phyloP scores from a whole-genome alignment of 1,140 invertebrate species.

The Galendromus occidentalis region DNA sequence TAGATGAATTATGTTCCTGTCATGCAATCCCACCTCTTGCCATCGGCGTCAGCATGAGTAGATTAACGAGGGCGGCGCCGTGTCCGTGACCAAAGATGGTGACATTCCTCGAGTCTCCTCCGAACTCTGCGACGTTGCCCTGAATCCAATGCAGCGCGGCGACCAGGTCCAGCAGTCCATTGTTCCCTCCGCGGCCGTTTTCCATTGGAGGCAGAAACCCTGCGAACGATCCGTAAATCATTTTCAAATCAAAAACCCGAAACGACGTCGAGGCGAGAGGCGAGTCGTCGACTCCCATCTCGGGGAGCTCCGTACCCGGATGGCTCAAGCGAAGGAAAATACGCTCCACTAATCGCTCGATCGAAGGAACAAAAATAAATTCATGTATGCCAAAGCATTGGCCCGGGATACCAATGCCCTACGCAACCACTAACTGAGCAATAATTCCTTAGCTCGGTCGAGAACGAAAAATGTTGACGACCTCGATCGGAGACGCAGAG shows the following conservation, averaged over 20 bases:
- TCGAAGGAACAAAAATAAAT: too few relatives aligned
- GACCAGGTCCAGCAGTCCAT: constrained; percentile 85
- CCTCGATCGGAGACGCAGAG: too few relatives aligned
- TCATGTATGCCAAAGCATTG: too few relatives aligned
- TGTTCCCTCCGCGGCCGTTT: constrained; percentile 67
- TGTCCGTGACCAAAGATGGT: constrained; percentile 83
- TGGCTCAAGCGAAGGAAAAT: too few relatives aligned
- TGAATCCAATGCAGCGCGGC: constrained; percentile 80
- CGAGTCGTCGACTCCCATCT: too few relatives aligned
- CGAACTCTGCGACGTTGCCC: constrained; percentile 76
- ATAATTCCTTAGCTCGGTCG: background rate
- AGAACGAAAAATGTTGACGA: background rate
- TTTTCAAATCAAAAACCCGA: too few relatives aligned
- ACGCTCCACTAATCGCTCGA: too few relatives aligned
- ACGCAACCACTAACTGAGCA: background rate
- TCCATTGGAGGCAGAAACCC: constrained; percentile 65
- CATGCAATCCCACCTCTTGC: constrained; percentile 53
- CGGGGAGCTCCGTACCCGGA: too few relatives aligned
- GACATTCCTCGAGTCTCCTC: constrained; percentile 72
- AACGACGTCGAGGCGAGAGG: too few relatives aligned
- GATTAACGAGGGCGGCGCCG: constrained; percentile 82
- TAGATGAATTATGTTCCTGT: too few relatives aligned
- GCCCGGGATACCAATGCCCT: too few relatives aligned
- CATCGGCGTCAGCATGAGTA: constrained; percentile 72
- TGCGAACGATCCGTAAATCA: constrained; percentile 24